Base-by-base conservation (phyloP, 2,888 invertebrate genomes). In the Euplexia lucipara region DNA sequence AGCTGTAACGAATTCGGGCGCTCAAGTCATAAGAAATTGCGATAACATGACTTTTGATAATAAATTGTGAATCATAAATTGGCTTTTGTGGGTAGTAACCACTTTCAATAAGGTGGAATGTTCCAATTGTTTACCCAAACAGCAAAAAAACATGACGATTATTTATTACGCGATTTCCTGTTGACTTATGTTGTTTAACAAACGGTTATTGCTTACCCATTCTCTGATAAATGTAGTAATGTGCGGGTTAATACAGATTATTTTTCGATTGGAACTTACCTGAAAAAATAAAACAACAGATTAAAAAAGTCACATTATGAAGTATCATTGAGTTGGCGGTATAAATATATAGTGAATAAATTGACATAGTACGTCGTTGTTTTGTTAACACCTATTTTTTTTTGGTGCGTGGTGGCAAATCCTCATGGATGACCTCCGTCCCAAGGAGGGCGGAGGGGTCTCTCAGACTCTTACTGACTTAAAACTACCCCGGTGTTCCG, bases 241-340 rank as follows among this genome's bases (percentile, higher is more conserved):
- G 4, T 12, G 2, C 44, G 18, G 0, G 2, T 14, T 18, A n/a
- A n/a, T n/a, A n/a, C 1, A 14, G 9, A 1, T 6, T 42, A 26
- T 7, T 6, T n/a, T 32, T n/a, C 9, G 26, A 20, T 1, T 18
- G 2, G 16, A 37, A 47, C 78, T 64, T 73, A 73, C 73, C 78
- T 73, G 78, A 41, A 73, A 64, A 26, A 30, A 20, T 1, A 39
- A 52, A 32, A 22, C 3, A 5, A 18, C 20, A 10, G 0, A 22
- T 32, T n/a, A 37, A 4, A 9, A 32, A 1, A n/a, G 12, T 37
- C 6, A 5, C n/a, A 26, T 26, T 3, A 26, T 26, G 5, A 26
- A 26, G 26, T 26, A 26, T 26, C 26, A 26, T 26, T 5, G 26
- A 26, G 26, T 26, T 3, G 26, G 26, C 26, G 5, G 26, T 26